phyloP scores from a whole-genome alignment of 2,113 vertebrate genomes.

The Xiphophorus maculatus region DNA sequence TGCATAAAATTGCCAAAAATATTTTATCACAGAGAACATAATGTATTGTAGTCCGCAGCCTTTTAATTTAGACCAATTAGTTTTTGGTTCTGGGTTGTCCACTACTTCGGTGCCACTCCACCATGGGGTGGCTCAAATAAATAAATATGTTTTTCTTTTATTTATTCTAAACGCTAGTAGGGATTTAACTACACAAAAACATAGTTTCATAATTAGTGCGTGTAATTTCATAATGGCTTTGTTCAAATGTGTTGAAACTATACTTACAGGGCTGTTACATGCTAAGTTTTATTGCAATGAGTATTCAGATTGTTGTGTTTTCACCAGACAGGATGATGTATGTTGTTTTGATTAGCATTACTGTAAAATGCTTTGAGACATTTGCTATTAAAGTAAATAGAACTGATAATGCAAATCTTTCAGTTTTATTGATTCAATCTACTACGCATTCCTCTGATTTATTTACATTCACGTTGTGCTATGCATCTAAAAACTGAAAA shows the following conservation, averaged over 20 bases:
- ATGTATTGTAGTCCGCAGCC: too few relatives aligned
- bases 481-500: background rate
- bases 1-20: background rate
- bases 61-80: background rate
- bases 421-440: background rate
- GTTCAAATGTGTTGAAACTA: background rate
- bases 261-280: background rate
- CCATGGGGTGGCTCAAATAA: background rate
- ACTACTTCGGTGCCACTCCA: background rate
- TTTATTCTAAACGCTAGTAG: background rate
- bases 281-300: background rate
- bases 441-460: background rate
- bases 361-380: background rate
- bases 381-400: background rate
- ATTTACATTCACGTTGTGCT: background rate
- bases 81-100: background rate
- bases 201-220: background rate
- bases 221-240: background rate
- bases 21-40: background rate
- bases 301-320: background rate
- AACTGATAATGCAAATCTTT: background rate
- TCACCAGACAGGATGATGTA: background rate
- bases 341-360: background rate
- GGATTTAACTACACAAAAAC: background rate
- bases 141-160: background rate